Evolutionary conservation across 2,888 invertebrate genomes (phyloP), one percentile per base, ranked within the genome.

Genomic region (Drosophila mayaguana): DNA sequence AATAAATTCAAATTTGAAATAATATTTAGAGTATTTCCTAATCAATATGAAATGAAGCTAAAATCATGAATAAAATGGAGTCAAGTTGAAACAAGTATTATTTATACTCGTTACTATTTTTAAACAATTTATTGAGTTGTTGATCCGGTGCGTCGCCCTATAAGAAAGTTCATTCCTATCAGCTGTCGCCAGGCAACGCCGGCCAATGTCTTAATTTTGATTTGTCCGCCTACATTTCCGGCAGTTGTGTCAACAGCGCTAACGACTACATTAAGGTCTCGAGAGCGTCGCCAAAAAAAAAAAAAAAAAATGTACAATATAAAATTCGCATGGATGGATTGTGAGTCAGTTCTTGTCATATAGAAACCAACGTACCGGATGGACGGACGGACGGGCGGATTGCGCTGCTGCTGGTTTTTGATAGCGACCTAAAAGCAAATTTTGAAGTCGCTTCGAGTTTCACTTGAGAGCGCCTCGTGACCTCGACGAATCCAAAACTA

Each of bases 381-480:
- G 8, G 28, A 8, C 28, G 28, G 34, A 28, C 45, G 60, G 48
- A 40, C 32, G n/a, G 51, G 28, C 56, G 32, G n/a, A 36, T 55
- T 36, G 34, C 43, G 61, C 38, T 61, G n/a, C 36, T 53, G n/a
- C 6, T 36, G 36, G 46, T 40, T 51, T 63, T 64, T 46, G 55
- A 42, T 42, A 36, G 48, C 75, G 72, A 75, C 75, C 68, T 43
- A 43, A 75, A 74, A 57, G 25, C 34, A 38, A 61, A 55, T 56
- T 63, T 63, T 55, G 11, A 43, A 71, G 40, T 45, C 72, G 72
- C 63, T 43, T 53, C 34, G 64, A 85, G 86, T 80, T 80, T 80
- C 83, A 85, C 83, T 79, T 46, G 75, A 82, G 69, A 69, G 79
- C 66, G 82, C 66, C 81, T 65, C 75, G 80, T 83, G 80, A 80